Base-by-base conservation (phyloP, 2,113 vertebrate genomes). In the Antennarius striatus region DNA sequence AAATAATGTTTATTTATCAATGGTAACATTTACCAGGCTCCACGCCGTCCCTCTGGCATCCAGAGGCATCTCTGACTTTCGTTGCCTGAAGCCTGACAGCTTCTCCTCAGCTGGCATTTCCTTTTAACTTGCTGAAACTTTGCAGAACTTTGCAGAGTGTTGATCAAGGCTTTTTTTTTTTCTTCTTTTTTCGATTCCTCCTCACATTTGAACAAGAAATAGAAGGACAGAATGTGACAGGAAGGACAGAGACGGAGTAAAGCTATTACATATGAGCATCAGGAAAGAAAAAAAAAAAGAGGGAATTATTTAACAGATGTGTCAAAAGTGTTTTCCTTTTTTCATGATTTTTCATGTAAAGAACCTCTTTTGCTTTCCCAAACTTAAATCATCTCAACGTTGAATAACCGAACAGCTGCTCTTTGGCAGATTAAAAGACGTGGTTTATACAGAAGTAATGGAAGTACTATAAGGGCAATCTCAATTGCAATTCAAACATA, bases 1-100 rank as follows among this genome's bases (percentile, higher is more conserved):
- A 92, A 93, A 92, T 92, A 91, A 93, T 93, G 92, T 92, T 93
- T 93, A 92, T 93, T 93, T 93, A 93, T 93, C 89, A 86, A 55
- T 53, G 58, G 82, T 90, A 90, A 91, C 85, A 92, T 91, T 90
- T 89, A 87, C 73, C 66, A 79, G 82, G 63, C 82, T 59, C 59
- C 50, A 30, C 68, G 10, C 22, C 72, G 36, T 76, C 81, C 83
- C 83, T 76, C 74, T 80, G 85, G 90, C 84, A 62, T 59, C 28
- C 53, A 16, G 30, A n/a, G 53, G 30, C 30, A n/a, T n/a, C 53
- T 55, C 30, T 71, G 71, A 73, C 79, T 71, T 47, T 58, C 57
- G 50, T 58, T 47, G 65, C 80, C 78, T 71, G 56, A n/a, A 77
- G 81, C 63, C 57, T 36, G 15, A 43, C 40, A n/a, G 43, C 7